Conservation (phyloP, 2,888 invertebrate species). For the Chloroclysta siterata region DNA sequence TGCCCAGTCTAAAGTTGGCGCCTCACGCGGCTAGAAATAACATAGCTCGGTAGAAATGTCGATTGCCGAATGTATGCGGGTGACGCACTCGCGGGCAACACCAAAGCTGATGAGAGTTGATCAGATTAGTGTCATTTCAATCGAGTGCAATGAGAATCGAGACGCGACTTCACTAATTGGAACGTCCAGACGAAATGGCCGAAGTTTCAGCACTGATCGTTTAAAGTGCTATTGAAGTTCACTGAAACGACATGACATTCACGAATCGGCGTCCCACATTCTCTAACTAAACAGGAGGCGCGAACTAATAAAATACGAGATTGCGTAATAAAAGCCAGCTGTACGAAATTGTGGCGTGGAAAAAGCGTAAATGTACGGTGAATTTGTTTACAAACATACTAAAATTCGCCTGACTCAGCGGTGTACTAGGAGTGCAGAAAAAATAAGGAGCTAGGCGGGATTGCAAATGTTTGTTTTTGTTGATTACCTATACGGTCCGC, state of each 20-base stretch:
- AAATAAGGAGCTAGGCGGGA: slow-evolving; percentile 19
- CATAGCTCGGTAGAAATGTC: slow-evolving; percentile 71
- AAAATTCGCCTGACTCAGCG: slow-evolving; percentile 11
- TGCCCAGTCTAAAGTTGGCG: slow-evolving; percentile 77
- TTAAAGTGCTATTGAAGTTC: slow-evolving; percentile 25
- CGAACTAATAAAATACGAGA: slow-evolving; percentile 61
- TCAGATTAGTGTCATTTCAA: slow-evolving; percentile 23
- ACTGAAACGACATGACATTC: slow-evolving; percentile 43
- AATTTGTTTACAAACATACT: slow-evolving; percentile 73
- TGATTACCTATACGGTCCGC: slow-evolving; percentile 21
- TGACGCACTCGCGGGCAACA: slow-evolving; percentile 63
- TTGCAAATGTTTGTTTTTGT: slow-evolving; percentile 3
- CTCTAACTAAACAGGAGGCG: slow-evolving; percentile 55
- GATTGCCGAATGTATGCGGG: slow-evolving; percentile 65
- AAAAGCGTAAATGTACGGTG: slow-evolving; percentile 60
- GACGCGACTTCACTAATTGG: slow-evolving; percentile 21
- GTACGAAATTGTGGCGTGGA: slow-evolving; percentile 61
- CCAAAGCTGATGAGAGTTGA: slow-evolving; percentile 33
- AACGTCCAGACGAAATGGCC: slow-evolving; percentile 15
- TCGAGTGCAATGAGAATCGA: slow-evolving; percentile 21
- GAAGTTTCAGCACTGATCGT: slow-evolving; percentile 25
- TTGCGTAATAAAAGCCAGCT: slow-evolving; percentile 72
- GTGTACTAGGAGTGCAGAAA: slow-evolving; percentile 26
- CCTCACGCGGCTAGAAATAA: slow-evolving; percentile 74
- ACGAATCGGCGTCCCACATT: slow-evolving; percentile 54